Percentiles rank a stretch among this genome's conserved stretches.
These are phyloP conservation scores for Bombus superbus DNA, from an alignment of 1,140 invertebrate species.

Conservation along the genomic window DNA sequence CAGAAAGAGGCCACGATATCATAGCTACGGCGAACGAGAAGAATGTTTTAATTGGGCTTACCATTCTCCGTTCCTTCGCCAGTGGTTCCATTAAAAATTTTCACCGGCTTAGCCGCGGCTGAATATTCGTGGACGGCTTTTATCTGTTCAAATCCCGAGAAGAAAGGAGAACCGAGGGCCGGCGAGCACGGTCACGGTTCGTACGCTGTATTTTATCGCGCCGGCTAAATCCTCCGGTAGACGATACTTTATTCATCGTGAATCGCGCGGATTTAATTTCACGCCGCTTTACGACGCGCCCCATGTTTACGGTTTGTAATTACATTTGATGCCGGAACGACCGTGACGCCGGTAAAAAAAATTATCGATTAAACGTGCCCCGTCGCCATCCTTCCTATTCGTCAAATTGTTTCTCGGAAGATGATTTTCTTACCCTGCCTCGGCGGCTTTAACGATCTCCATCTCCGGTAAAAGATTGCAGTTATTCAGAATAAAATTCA, in stretches of 20 bases:
- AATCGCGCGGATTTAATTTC: conserved; percentile 69
- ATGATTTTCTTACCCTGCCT: background rate
- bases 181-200: conserved; percentile 17
- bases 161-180: conserved; percentile 48
- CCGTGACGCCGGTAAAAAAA: background rate
- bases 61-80: background rate
- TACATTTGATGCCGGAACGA: conserved; percentile 51
- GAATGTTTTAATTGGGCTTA: conserved; percentile 45
- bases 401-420: background rate
- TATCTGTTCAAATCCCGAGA: conserved; percentile 46
- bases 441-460: too few species aligned
- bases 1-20: background rate
- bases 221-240: conserved; percentile 46
- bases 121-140: conserved; percentile 39
- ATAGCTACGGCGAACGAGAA: background rate
- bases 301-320: conserved; percentile 66
- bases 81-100: conserved; percentile 50
- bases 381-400: background rate
- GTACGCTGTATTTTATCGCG: conserved; percentile 37
- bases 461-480: too few species aligned
- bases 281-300: conserved; percentile 57
- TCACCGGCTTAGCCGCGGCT: conserved; percentile 44
- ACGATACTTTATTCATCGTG: conserved; percentile 68
- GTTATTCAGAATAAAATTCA: too few species aligned
- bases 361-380: conserved; percentile 54